Evolutionary conservation across 2,113 vertebrate species (phyloP), one percentile per base, ranked within the genome.

Genomic region (Varanus komodoensis): DNA sequence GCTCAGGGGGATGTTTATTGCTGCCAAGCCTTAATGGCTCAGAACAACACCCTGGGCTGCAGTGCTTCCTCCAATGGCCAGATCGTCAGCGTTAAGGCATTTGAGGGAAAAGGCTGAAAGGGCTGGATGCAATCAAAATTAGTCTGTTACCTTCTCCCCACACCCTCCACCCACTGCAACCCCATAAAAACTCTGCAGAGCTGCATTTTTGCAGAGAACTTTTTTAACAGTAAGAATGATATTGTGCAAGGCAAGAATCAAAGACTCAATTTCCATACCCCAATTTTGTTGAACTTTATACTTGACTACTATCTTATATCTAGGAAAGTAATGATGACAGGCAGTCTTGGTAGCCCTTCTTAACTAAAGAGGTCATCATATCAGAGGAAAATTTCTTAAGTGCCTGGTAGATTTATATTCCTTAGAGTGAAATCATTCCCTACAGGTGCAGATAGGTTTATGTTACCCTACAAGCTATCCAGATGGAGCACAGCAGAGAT

Each of bases 21-120:
- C 89, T 71, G 84, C 89, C 94, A 89, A 93, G 91, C 79, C 93
- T 96, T 95, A 95, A 93, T 93, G 89, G 52, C 88, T 95, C 85
- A 92, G 4, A 6, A 85, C 91, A 4, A 82, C 92, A 88, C 84
- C 92, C 93, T 86, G 87, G 92, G 91, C 89, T 15, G 2, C 86
- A 85, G 92, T 82, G 8, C 89, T 92, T 93, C 67, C 86, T 82
- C 79, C 95, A 95, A 96, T 77, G 83, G 71, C 82, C 94, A 94
- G 93, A 95, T 79, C 32, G 86, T 87, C 93, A 91, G 90, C 94
- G 94, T 97, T 93, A 96, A 97, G 94, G 94, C 89, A 92, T 93
- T 95, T 95, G 92, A 93, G 92, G 69, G 87, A 80, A 48, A 3
- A 79, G 69, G 71, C 54, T 21, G 54, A 77, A 85, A 85, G 23